Percentiles rank a stretch among this genome's conserved stretches.
Evolutionary conservation across 2,797 vertebrate species (phyloP).

Genomic region (Alfaro cultratus): DNA sequence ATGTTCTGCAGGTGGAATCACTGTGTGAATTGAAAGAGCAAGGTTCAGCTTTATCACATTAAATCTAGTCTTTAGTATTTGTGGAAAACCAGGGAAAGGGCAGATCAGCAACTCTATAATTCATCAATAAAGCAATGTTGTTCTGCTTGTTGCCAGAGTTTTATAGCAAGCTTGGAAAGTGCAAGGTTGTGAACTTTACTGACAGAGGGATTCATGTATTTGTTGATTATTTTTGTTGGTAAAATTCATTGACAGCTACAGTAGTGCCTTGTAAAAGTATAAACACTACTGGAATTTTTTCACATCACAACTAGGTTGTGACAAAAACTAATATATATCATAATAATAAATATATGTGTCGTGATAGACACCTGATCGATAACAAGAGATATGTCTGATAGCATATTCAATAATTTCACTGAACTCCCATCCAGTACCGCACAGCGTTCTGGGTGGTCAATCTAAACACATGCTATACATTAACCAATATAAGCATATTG

Average conservation of each 20-base stretch:
- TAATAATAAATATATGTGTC: too few species aligned
- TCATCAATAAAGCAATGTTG: not conserved
- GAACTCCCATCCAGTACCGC: too few species aligned
- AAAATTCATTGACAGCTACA: not conserved
- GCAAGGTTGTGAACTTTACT: not conserved
- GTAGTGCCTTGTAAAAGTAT: not conserved
- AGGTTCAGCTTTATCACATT: not conserved
- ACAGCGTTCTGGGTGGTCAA: too few species aligned
- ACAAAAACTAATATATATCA: too few species aligned
- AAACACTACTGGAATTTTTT: not conserved
- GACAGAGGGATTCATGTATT: not conserved
- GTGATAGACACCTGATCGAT: too few species aligned
- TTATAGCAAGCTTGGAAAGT: not conserved
- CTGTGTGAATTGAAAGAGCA: conserved; percentile 32
- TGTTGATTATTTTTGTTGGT: not conserved
- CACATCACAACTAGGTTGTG: not conserved
- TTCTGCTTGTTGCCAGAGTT: not conserved
- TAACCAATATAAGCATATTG: too few species aligned
- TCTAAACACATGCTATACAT: too few species aligned
- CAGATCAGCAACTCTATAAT: not conserved
- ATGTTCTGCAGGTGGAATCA: conserved; percentile 37
- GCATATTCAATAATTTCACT: too few species aligned
- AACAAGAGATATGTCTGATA: too few species aligned
- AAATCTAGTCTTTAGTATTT: not conserved
- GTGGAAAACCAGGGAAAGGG: not conserved